Base-by-base conservation (phyloP, 2,797 vertebrate species). In the Jordanella pulchra region DNA sequence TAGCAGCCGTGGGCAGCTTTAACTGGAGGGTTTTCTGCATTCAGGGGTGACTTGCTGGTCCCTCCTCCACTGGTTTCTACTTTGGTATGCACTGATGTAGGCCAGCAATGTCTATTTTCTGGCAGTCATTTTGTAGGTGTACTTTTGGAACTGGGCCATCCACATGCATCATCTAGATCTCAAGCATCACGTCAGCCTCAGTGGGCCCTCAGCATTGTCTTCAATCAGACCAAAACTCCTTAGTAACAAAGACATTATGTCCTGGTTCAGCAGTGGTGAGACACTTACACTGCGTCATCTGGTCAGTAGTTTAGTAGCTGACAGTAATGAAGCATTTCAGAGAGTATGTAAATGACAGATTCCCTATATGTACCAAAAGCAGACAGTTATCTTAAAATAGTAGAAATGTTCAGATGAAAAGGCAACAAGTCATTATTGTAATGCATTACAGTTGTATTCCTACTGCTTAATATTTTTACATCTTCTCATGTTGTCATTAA, bases 41-140 rank as follows among this genome's bases (percentile, higher is more conserved):
- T 87, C 80, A 78, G 84, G 80, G 87, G 81, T 87, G 83, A 89
- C 84, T 83, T 78, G 81, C 71, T 55, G 73, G 84, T 84, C 87
- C 87, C 82, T 90, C 89, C 87, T 85, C 83, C 86, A 86, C 84
- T 77, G 75, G 73, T 87, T 86, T 89, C 87, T 87, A 81, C 86
- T 87, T 86, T 79, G 68, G 83, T 84, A 53, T 50, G 63, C 74
- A 45, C 80, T 74, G 83, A 88, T 87, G 86, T 85, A 82, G 82
- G 84, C 84, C 87, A 84, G 82, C 58, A 12, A 75, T 70, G 76
- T 84, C 80, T 87, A 74, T 84, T 89, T 87, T 81, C 81, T 78
- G 76, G 78, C 79, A 84, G 80, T 87, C 74, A 74, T 77, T 85
- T 84, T 83, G 81, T 83, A 85, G 83, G 84, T 82, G 81, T 86